phyloP scores from a whole-genome alignment of 2,113 vertebrate species.

The Sinocyclocheilus anshuiensis region DNA sequence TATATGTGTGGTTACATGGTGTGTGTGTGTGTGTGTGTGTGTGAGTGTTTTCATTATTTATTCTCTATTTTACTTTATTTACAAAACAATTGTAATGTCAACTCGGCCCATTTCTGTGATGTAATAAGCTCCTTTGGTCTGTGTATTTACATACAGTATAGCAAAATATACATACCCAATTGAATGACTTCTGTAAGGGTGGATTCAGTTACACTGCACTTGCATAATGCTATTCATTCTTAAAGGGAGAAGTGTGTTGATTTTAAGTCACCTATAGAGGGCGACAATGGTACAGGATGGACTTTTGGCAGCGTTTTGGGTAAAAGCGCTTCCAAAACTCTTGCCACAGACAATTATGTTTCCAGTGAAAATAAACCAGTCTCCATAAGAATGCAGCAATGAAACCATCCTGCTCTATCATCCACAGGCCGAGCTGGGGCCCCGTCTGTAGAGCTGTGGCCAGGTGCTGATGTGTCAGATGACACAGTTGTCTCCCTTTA shows the following conservation, averaged over 20 bases:
- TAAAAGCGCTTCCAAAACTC: slow-evolving; percentile 58
- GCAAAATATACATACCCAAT: neutral
- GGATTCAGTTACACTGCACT: neutral
- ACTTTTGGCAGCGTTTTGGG: slow-evolving; percentile 56
- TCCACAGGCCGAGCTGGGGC: slow-evolving; percentile 59
- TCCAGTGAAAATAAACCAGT: slow-evolving; percentile 77
- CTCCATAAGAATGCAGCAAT: slow-evolving; percentile 71
- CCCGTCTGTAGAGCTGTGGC: slow-evolving; percentile 26
- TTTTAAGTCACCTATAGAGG: slow-evolving; percentile 68
- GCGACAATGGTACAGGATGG: slow-evolving; percentile 50
- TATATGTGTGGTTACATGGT: too few species aligned
- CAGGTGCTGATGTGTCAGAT: slow-evolving; percentile 64
- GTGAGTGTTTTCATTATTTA: too few species aligned
- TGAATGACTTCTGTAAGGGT: neutral
- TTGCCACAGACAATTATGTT: slow-evolving; percentile 76
- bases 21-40: too few species aligned
- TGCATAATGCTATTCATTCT: neutral
- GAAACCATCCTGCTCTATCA: slow-evolving; percentile 66
- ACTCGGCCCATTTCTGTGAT: neutral
- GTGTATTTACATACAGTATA: slow-evolving; percentile 5
- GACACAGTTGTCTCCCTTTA: slow-evolving; percentile 56
- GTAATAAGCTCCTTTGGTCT: neutral
- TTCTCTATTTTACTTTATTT: too few species aligned
- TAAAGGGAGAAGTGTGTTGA: slow-evolving; percentile 3
- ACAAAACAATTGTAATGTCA: too few species aligned